Evolutionary conservation across 2,888 invertebrate genomes (phyloP).

Genomic region (Zygaena filipendulae): DNA sequence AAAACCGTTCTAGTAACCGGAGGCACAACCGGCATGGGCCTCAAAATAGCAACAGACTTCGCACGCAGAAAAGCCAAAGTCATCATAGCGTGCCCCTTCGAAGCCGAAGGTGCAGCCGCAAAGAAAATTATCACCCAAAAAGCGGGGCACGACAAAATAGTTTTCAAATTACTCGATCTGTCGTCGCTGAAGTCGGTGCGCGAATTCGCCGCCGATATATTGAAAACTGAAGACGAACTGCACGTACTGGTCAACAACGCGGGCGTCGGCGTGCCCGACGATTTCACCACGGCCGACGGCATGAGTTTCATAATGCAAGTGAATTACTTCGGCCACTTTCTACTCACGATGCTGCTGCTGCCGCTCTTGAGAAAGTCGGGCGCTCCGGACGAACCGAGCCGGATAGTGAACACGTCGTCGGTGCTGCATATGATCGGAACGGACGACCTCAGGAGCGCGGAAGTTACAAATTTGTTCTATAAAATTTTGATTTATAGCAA

Average conservation of each 20-base stretch:
- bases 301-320: constrained; percentile 89
- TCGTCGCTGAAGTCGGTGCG: constrained; percentile 78
- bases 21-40: constrained; percentile 40
- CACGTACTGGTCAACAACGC: constrained; percentile 90
- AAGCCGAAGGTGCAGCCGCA: constrained; percentile 30
- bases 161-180: constrained; percentile 76
- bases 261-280: constrained; percentile 73
- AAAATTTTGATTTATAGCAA: constrained; percentile 56
- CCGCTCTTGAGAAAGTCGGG: constrained; percentile 74
- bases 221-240: constrained; percentile 49
- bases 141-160: constrained; percentile 72
- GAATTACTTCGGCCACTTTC: constrained; percentile 91
- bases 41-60: constrained; percentile 36
- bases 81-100: constrained; percentile 38
- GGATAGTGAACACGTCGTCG: constrained; percentile 81
- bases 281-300: constrained; percentile 74
- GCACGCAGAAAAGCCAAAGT: constrained; percentile 36
- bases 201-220: constrained; percentile 16
- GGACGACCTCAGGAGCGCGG: constrained; percentile 72
- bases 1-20: constrained; percentile 36
- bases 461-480: constrained; percentile 63
- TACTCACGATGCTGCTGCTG: constrained; percentile 86
- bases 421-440: constrained; percentile 72
- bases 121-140: constrained; percentile 69
- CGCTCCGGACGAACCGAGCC: constrained; percentile 64